Evolutionary conservation across 2,797 vertebrate genomes (phyloP), one percentile per base, ranked within the genome.

Genomic region (Choloepus didactylus): DNA sequence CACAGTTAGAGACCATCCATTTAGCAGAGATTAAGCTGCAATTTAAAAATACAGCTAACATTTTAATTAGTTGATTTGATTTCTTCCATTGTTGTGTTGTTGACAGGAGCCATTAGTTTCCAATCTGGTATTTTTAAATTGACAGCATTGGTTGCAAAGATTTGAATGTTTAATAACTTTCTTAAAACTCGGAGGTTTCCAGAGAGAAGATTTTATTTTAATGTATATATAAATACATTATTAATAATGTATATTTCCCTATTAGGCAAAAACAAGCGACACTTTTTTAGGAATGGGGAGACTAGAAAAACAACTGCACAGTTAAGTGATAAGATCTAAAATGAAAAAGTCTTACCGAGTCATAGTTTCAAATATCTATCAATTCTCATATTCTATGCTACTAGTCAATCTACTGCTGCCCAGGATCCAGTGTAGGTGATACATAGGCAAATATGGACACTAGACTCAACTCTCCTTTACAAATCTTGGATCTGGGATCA

Each of bases 101-200:
- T 96, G 84, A 69, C 66, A 90, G 49, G 76, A 72, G 0, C 27
- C 51, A 69, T 96, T 95, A 88, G 35, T 97, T 96, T 72, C 86
- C 41, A 89, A 21, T 76, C 75, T 81, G 27, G 59, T 84, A 31
- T 85, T 97, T 95, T 97, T 92, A 82, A 92, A 81, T 67, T 93
- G 59, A 56, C 31, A 80, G 59, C 46, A 90, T 35, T n/a, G 38
- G 82, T 87, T 91, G n/a, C 27, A 73, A 83, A 86, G 3, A 8
- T 79, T 91, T 70, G 66, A 96, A 84, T 84, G 95, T 92, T 94
- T 88, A 94, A 92, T 87, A 14, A 64, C 64, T 6, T 62, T 83
- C 46, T 41, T 83, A 64, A 3, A 49, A 62, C 38, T 75, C 11
- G 84, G 2, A 76, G 66, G 93, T 67, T 83, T 82, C 14, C 0